Conservation (phyloP, 2,888 invertebrate species). For the Sinelater perroti region DNA sequence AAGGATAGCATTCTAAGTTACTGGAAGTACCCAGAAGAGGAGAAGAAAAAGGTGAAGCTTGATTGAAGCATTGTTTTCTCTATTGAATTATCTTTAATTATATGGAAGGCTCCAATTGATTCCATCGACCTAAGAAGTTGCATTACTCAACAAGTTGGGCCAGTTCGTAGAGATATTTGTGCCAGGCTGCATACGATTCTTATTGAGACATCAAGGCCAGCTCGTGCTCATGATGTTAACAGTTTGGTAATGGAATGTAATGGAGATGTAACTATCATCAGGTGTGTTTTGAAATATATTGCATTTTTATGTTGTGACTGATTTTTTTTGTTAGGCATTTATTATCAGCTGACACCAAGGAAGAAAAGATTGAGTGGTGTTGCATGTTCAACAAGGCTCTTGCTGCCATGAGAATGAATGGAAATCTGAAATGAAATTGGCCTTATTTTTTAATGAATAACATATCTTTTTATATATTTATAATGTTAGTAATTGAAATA, state of each 20-base stretch:
- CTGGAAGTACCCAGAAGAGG: slow-evolving; percentile 99
- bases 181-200: slow-evolving; percentile 91
- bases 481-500: no score
- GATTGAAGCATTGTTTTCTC: background rate
- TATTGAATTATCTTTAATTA: slow-evolving; percentile 40
- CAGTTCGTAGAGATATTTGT: slow-evolving; percentile 90
- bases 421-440: slow-evolving; percentile 1
- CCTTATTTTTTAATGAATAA: no score
- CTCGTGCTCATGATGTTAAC: slow-evolving; percentile 71
- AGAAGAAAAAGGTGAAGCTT: slow-evolving; percentile 75
- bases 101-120: slow-evolving; percentile 80
- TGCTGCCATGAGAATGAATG: slow-evolving; percentile 62
- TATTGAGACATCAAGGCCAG: slow-evolving; percentile 75
- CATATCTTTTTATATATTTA: no score
- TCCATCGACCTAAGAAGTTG: slow-evolving; percentile 79
- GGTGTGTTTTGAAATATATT: slow-evolving; percentile 59
- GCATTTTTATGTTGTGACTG: background rate
- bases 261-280: slow-evolving; percentile 72
- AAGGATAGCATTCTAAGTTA: slow-evolving; percentile 81
- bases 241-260: slow-evolving; percentile 73
- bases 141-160: slow-evolving; percentile 73
- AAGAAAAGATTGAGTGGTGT: slow-evolving; percentile 89
- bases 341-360: slow-evolving; percentile 91
- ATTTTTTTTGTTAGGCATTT: slow-evolving; percentile 71
- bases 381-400: slow-evolving; percentile 84